phyloP scores from a whole-genome alignment of 2,797 vertebrate species.

The Cirrhinus mrigala region DNA sequence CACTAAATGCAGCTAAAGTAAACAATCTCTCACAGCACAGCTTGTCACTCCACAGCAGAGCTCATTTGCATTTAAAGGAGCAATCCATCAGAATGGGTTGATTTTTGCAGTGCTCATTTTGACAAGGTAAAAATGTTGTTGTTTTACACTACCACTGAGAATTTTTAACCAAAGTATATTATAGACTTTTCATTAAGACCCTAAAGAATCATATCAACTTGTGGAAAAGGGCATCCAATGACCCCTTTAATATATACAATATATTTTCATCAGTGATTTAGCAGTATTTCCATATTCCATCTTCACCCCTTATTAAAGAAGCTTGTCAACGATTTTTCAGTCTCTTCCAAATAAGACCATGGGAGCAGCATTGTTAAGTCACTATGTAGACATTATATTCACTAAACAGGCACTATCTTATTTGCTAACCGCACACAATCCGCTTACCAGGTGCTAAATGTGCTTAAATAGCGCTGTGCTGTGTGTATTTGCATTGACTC shows the following conservation, averaged over 20 bases:
- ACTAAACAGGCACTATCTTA: background rate
- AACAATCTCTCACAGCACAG: too few species aligned
- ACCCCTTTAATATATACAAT: background rate
- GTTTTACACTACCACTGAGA: too few species aligned
- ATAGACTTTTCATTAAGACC: too few species aligned
- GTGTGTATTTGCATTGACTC: background rate
- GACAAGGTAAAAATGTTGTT: too few species aligned
- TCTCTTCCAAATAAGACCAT: background rate
- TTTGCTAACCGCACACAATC: background rate
- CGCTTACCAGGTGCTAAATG: background rate
- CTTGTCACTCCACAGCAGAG: too few species aligned
- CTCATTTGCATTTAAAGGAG: too few species aligned
- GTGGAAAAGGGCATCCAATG: too few species aligned
- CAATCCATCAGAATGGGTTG: too few species aligned
- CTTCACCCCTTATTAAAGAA: conserved; percentile 2
- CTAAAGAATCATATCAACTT: too few species aligned
- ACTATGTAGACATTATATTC: background rate
- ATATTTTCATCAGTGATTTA: conserved; percentile 10
- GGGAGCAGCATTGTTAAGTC: background rate
- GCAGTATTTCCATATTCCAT: background rate
- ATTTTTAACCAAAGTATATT: too few species aligned
- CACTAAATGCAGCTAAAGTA: too few species aligned
- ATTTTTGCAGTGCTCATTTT: too few species aligned
- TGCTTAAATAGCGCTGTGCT: background rate
- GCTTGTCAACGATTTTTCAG: background rate